phyloP scores from a whole-genome alignment of 2,113 vertebrate species.

The Spea bombifrons region DNA sequence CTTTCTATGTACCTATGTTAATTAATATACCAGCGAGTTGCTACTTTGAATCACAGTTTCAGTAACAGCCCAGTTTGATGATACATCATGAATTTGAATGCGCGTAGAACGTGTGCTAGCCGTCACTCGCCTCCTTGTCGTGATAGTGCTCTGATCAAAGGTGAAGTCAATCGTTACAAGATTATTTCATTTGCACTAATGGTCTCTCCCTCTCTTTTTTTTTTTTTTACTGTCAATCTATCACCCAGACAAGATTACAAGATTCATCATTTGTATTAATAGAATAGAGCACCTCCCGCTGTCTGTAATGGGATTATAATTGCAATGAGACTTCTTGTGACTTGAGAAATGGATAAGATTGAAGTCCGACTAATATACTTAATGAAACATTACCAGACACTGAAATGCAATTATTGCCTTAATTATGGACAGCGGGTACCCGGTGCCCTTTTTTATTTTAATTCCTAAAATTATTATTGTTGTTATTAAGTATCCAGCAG shows the following conservation, averaged over 20 bases:
- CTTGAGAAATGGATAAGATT: constrained; percentile 36
- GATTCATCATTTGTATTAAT: constrained; percentile 43
- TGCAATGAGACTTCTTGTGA: constrained; percentile 27
- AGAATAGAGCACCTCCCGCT: constrained; percentile 29
- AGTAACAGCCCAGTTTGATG: background rate
- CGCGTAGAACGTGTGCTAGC: background rate
- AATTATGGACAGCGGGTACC: constrained; percentile 17
- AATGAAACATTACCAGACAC: constrained; percentile 25
- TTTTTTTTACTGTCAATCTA: constrained; percentile 33
- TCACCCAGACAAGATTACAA: constrained; percentile 29
- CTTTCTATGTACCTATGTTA: constrained; percentile 14
- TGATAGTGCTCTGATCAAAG: constrained; percentile 23
- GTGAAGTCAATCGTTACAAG: constrained; percentile 30
- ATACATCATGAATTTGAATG: background rate
- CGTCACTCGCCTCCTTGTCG: background rate
- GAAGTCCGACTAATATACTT: constrained; percentile 26
- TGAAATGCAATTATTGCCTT: constrained; percentile 20
- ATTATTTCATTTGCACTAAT: constrained; percentile 29
- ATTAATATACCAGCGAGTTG: constrained; percentile 8
- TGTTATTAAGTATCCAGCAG: background rate
- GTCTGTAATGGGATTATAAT: constrained; percentile 35
- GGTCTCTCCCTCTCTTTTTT: background rate
- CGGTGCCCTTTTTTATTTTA: background rate
- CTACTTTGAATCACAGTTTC: background rate
- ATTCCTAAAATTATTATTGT: constrained; percentile 2